Evolutionary conservation across 2,888 invertebrate species (phyloP).

Genomic region (Conus canariensis): DNA sequence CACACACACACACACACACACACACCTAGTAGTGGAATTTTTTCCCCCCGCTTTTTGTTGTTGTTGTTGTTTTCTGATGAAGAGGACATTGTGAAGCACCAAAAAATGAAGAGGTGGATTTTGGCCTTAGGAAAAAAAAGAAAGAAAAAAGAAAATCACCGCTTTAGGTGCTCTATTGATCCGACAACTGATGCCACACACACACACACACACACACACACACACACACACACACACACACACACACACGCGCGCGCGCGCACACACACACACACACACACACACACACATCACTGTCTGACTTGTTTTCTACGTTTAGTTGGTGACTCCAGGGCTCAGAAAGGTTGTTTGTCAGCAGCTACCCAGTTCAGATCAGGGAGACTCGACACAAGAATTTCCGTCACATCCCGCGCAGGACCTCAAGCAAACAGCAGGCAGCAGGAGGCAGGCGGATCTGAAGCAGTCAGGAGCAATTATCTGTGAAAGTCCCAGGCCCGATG

Average conservation of each 20-base stretch:
- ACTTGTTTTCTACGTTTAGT: not conserved
- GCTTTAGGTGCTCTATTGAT: too few relatives aligned
- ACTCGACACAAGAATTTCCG: not conserved
- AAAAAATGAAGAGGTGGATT: too few relatives aligned
- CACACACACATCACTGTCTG: not conserved
- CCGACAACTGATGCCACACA: too few relatives aligned
- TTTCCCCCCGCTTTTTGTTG: too few relatives aligned
- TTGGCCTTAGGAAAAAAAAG: too few relatives aligned
- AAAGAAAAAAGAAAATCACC: too few relatives aligned
- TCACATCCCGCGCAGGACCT: conserved; percentile 15
- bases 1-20: too few relatives aligned
- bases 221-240: not conserved
- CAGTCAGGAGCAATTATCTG: conserved; percentile 27
- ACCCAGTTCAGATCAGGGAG: not conserved
- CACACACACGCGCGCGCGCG: not conserved
- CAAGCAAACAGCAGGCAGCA: not conserved
- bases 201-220: not conserved
- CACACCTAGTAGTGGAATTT: too few relatives aligned
- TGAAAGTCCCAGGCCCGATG: not conserved
- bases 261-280: not conserved
- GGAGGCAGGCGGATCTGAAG: not conserved
- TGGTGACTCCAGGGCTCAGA: not conserved
- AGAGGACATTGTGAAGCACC: too few relatives aligned
- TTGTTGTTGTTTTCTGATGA: too few relatives aligned
- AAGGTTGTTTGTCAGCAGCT: not conserved